Evolutionary conservation across 2,113 vertebrate genomes (phyloP).

Genomic region (Channa argus): DNA sequence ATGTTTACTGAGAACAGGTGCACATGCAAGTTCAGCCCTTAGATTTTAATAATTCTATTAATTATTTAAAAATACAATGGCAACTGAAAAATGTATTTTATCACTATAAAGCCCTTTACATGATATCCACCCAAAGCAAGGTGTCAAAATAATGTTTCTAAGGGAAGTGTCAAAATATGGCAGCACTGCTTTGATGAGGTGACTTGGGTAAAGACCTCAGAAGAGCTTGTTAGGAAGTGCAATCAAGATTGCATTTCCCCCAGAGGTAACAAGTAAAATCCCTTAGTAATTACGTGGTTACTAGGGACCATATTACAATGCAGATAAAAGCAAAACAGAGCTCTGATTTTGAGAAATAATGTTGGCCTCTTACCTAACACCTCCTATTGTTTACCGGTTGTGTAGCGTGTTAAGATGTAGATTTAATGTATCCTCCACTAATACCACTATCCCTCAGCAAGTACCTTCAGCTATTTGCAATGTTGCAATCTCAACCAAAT

Average conservation of each 20-base stretch:
- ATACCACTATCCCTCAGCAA: too few relatives aligned
- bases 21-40: too few relatives aligned
- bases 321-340: constrained; percentile 1
- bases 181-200: not conserved
- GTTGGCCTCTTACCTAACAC: not conserved
- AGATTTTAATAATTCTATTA: too few relatives aligned
- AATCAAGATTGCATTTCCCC: not conserved
- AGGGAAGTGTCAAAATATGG: not conserved
- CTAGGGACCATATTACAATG: constrained; percentile 1
- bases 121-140: not conserved
- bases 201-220: constrained; percentile 34
- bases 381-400: too few relatives aligned
- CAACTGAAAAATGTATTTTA: too few relatives aligned
- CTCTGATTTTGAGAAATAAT: not conserved
- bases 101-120: too few relatives aligned
- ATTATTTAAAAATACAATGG: too few relatives aligned
- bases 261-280: not conserved
- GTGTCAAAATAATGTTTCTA: not conserved
- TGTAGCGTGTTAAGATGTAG: too few relatives aligned
- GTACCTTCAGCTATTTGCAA: too few relatives aligned
- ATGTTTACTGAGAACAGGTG: too few relatives aligned
- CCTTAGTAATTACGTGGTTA: constrained; percentile 17
- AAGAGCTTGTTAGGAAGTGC: constrained; percentile 65
- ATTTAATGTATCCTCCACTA: too few relatives aligned
- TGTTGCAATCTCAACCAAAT: too few relatives aligned